phyloP scores from a whole-genome alignment of 2,888 invertebrate genomes.

The Stramonita haemastoma region DNA sequence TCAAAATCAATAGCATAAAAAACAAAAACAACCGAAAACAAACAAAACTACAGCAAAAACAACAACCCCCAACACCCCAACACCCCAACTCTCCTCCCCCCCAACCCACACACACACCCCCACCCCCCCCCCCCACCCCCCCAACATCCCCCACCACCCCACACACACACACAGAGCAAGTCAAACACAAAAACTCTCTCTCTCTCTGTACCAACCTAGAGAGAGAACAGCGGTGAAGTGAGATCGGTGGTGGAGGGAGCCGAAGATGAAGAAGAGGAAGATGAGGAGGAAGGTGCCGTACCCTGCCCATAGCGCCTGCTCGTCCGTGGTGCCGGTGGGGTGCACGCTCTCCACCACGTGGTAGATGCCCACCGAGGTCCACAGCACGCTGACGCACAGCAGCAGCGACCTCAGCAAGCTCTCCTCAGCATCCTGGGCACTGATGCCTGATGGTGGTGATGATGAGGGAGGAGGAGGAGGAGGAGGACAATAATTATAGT shows the following conservation, averaged over 20 bases:
- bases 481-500: too few relatives aligned
- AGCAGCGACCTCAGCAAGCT: conserved; percentile 53
- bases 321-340: conserved; percentile 42
- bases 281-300: conserved; percentile 56
- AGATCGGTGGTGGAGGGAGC: conserved; percentile 50
- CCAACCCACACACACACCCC: not conserved
- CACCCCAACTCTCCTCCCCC: too few relatives aligned
- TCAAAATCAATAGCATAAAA: too few relatives aligned
- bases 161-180: not conserved
- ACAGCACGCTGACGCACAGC: conserved; percentile 54
- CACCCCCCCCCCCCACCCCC: too few relatives aligned
- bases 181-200: too few relatives aligned
- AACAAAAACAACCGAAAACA: not conserved
- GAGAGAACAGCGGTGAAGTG: conserved; percentile 53
- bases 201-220: conserved; percentile 52
- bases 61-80: not conserved
- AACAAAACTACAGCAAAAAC: too few relatives aligned
- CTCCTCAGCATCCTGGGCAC: conserved; percentile 53
- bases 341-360: conserved; percentile 48
- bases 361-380: conserved; percentile 57
- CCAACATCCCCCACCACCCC: too few relatives aligned
- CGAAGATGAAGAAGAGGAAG: conserved; percentile 53
- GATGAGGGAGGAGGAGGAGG: too few relatives aligned
- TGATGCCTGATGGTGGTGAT: conserved; percentile 54
- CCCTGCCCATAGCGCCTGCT: conserved; percentile 56